Evolutionary conservation across 2,797 vertebrate species (phyloP), one percentile per base, ranked within the genome.

Genomic region (Phaenicophaeus curvirostris): DNA sequence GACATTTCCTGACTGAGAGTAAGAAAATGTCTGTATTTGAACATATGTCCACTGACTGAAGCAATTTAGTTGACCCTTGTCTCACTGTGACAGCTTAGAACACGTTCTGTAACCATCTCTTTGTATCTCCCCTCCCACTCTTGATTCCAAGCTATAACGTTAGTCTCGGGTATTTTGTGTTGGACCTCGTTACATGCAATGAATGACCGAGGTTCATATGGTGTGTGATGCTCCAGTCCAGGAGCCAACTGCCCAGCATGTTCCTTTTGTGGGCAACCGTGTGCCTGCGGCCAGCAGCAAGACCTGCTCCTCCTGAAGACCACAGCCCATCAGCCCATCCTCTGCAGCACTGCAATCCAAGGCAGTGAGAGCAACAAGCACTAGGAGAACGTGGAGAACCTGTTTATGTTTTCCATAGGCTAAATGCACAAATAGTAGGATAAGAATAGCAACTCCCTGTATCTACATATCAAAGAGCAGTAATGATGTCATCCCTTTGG

Each of bases 391-490:
- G 5, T 1, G 73, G 58, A 58, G 42, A 95, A 86, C 96, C 79
- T 62, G 89, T 79, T 85, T 54, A 58, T 77, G 77, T 46, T 79
- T 83, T 89, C 86, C 59, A 48, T 3, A 31, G 58, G 51, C 41
- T 77, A 31, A 59, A 83, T 44, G 42, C 30, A 68, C 63, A 90
- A 57, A 20, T 65, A 44, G 76, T 17, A 39, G 50, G 77, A 25
- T 95, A 75, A 81, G 54, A 91, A 81, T 12, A 95, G 89, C 85
- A 88, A 7, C 81, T 92, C 57, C 46, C 42, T 1, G 1, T 41
- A 89, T 75, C 89, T 82, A 72, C 75, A 50, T 48, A 88, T 96
- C 87, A 82, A 87, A 88, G 87, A 62, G 54, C 61, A 53, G 61
- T 18, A 51, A 35, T 20, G 55, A 39, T 57, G 69, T 2, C 63